phyloP scores from a whole-genome alignment of 1,140 invertebrate genomes.

The Cydia splendana region DNA sequence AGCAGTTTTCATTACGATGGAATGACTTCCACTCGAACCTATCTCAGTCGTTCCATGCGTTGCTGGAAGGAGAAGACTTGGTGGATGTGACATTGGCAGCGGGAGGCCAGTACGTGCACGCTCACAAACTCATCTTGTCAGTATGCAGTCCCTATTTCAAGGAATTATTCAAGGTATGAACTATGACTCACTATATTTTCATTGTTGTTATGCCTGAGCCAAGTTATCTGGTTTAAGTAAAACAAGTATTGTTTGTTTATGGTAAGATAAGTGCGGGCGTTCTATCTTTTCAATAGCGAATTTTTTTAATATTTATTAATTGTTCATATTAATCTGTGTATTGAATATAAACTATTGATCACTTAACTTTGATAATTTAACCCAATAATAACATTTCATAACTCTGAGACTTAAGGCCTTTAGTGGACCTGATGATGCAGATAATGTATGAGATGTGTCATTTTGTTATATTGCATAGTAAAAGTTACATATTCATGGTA shows the following conservation, averaged over 20 bases:
- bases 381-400: neutral
- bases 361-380: neutral
- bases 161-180: slow-evolving; percentile 85
- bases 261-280: slow-evolving; percentile 23
- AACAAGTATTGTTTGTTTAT: slow-evolving; percentile 30
- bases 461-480: neutral
- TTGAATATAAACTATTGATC: neutral
- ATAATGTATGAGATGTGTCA: neutral
- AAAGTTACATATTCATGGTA: neutral
- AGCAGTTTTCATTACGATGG: slow-evolving; percentile 92
- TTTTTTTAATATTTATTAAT: slow-evolving; percentile 37
- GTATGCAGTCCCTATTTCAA: slow-evolving; percentile 87
- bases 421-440: neutral
- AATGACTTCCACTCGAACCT: slow-evolving; percentile 91
- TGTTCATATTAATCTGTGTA: slow-evolving; percentile 20
- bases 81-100: slow-evolving; percentile 88
- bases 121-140: slow-evolving; percentile 86
- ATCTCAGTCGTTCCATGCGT: slow-evolving; percentile 84
- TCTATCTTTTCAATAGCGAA: slow-evolving; percentile 2
- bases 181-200: slow-evolving; percentile 74
- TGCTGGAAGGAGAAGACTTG: slow-evolving; percentile 84
- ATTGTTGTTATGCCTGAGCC: slow-evolving; percentile 32
- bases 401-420: neutral
- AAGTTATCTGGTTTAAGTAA: slow-evolving; percentile 27
- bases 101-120: slow-evolving; percentile 84